Evolutionary conservation across 2,888 invertebrate species (phyloP).

Genomic region (Drosophila parthenogenetica): DNA sequence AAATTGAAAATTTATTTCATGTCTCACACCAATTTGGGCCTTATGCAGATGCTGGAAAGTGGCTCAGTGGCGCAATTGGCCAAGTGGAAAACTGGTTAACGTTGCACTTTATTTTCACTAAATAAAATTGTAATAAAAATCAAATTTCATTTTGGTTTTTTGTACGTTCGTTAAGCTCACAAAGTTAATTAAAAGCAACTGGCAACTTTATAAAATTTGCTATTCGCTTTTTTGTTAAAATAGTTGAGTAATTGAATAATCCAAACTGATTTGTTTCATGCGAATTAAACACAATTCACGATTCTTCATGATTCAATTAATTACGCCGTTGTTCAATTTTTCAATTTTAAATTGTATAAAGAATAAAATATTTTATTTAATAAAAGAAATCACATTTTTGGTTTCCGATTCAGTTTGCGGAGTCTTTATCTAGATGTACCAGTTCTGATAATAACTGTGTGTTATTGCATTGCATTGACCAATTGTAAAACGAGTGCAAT

Average conservation of each 20-base stretch:
- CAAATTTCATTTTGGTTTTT: conserved; percentile 5
- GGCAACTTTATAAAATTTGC: conserved; percentile 29
- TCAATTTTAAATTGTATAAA: background rate
- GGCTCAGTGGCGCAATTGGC: conserved; percentile 45
- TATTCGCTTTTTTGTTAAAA: conserved; percentile 12
- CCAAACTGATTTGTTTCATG: conserved; percentile 24
- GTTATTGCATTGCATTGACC: conserved; percentile 16
- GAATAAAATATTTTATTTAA: too few relatives aligned
- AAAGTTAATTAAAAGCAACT: conserved; percentile 63
- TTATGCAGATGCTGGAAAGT: conserved; percentile 59
- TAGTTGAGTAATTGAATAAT: conserved; percentile 30
- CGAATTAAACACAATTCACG: conserved; percentile 2
- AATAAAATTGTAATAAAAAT: conserved; percentile 43
- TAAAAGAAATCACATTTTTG: background rate
- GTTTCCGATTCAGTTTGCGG: background rate
- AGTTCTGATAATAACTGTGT: conserved; percentile 15
- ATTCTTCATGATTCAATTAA: conserved; percentile 1
- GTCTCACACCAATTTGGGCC: conserved; percentile 20
- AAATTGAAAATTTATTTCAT: conserved; percentile 55
- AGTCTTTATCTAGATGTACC: conserved; percentile 8
- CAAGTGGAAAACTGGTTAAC: conserved; percentile 65
- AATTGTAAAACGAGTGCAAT: conserved; percentile 40
- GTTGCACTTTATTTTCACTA: conserved; percentile 50
- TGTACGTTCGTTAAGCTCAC: conserved; percentile 8
- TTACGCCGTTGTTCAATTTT: background rate